These are phyloP conservation scores for Centropus unirufus DNA, from an alignment of 2,113 vertebrate species.

Conservation along the genomic window DNA sequence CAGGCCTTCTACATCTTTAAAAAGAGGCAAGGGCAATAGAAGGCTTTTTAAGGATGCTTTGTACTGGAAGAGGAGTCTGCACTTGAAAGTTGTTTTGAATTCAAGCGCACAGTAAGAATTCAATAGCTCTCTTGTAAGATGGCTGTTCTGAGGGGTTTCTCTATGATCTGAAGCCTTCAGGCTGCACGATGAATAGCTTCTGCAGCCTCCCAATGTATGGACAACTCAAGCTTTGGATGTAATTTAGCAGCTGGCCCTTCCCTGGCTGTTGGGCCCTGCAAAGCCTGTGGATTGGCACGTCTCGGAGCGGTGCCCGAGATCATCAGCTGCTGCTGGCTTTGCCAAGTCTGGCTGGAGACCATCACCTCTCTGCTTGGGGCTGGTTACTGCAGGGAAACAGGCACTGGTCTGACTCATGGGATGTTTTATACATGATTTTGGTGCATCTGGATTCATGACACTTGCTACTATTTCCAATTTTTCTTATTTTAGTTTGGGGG, in stretches of 20 bases:
- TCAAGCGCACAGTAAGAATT: background rate
- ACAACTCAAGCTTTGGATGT: background rate
- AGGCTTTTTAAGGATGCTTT: background rate
- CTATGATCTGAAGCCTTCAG: background rate
- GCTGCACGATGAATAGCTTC: background rate
- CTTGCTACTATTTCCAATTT: background rate
- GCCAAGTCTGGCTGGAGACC: background rate
- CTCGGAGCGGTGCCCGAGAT: background rate
- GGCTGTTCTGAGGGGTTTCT: background rate
- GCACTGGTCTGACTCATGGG: rapidly evolving
- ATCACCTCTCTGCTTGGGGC: background rate
- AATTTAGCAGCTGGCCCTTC: background rate
- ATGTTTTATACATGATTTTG: background rate
- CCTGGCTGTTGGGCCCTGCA: background rate
- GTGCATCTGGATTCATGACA: background rate
- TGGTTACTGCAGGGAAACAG: background rate
- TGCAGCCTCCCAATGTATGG: background rate
- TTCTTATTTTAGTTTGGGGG: background rate
- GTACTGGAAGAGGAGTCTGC: background rate
- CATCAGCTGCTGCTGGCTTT: background rate
- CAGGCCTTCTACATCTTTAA: background rate
- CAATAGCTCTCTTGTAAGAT: background rate
- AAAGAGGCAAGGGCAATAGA: background rate
- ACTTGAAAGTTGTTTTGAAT: background rate
- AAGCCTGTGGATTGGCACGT: background rate